phyloP scores from a whole-genome alignment of 2,797 vertebrate genomes.

The Chrosomus eos region DNA sequence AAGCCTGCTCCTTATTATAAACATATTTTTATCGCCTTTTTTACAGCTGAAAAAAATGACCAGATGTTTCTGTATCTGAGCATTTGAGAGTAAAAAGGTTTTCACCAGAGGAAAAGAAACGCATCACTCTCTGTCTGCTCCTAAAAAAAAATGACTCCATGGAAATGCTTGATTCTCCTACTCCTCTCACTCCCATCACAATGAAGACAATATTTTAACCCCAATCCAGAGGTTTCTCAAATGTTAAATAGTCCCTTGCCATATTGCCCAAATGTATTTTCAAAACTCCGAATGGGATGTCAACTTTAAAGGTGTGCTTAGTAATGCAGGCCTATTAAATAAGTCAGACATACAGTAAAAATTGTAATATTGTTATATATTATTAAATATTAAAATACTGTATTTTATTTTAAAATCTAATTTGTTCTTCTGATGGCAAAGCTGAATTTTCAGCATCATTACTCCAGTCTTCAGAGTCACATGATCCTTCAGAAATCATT shows the following conservation, averaged over 20 bases:
- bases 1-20: constrained; percentile 77
- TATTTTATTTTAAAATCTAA: neutral
- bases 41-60: constrained; percentile 59
- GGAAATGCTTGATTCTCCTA: constrained; percentile 58
- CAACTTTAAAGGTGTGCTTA: neutral
- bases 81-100: constrained; percentile 73
- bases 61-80: constrained; percentile 66
- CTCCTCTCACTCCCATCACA: constrained; percentile 8
- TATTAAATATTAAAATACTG: neutral
- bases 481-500: constrained; percentile 8
- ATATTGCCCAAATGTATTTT: neutral
- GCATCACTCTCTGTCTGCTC: constrained; percentile 62
- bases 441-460: neutral
- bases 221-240: neutral
- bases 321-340: neutral
- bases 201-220: constrained; percentile 37
- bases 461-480: neutral
- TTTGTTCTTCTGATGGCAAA: neutral
- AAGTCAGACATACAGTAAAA: neutral
- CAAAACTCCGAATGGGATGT: neutral
- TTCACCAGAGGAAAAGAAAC: constrained; percentile 43
- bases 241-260: neutral
- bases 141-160: constrained; percentile 74
- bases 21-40: constrained; percentile 67
- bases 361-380: neutral